Evolutionary conservation across 2,797 vertebrate species (phyloP), one percentile per base, ranked within the genome.

Genomic region (Gymnodraco acuticeps): DNA sequence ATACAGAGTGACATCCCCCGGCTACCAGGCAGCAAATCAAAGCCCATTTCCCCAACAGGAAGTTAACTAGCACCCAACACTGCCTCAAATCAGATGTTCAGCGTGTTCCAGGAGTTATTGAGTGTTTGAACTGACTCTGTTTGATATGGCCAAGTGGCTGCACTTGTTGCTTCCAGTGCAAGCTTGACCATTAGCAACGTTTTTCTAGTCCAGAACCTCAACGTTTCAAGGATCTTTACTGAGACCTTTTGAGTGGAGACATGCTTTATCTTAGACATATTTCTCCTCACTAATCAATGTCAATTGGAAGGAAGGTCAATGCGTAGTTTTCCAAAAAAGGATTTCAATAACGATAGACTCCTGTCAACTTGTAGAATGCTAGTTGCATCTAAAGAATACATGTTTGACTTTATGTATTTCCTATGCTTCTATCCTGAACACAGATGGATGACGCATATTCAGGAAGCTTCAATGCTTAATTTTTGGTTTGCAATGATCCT

Each of bases 1-100:
- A 89, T 91, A 84, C 83, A 89, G 83, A 89, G 78, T 71, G 81
- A 87, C 89, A 62, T 82, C 81, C 62, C 75, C 74, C 31, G 23
- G 83, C 85, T 87, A 82, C 87, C 55, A 88, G 82, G 85, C 85
- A 81, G 87, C 90, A 87, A 91, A 92, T 93, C 88, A 88, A 85
- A 92, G 87, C 83, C 67, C 20, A 65, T 88, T 92, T 85, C 77
- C 87, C 76, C 85, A 81, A 85, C 88, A 87, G 88, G 88, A 92
- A 85, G 84, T 84, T 86, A 89, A 92, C 85, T 81, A 79, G 84
- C 77, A 83, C 81, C 84, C 75, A 80, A 71, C 70, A 54, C 76
- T 61, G 62, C 80, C 79, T 78, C 52, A 56, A 82, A 63, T 83
- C 80, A 86, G 72, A 86, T 74, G 81, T 73, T 81, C 80, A 70